Evolutionary conservation across 2,113 vertebrate species (phyloP), one percentile per base, ranked within the genome.

Genomic region (Limanda limanda): DNA sequence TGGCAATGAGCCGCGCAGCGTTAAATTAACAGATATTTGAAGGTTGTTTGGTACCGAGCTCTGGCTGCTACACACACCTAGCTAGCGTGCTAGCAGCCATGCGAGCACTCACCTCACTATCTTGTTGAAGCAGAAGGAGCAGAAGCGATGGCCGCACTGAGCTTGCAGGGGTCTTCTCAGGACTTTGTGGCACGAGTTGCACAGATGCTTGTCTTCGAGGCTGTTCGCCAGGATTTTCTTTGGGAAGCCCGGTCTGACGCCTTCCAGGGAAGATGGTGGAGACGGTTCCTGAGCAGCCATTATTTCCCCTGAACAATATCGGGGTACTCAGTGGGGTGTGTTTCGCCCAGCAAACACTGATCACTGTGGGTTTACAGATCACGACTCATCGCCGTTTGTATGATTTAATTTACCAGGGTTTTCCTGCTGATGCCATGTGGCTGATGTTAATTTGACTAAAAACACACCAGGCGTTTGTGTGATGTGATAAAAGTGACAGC

Each of bases 81-180:
- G 86, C 87, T 88, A 82, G 74, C 76, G 62, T 54, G 45, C 52
- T 61, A 75, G 57, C 81, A 68, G 51, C 83, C 57, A 40, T 72
- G 70, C 58, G 75, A 18, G 40, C 1, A 82, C 93, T 93, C 88
- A 99, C 98, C 98, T 97, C 84, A 99, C 96, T 10, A 96, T 95
- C 87, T 93, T 95, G 89, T 94, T 94, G 72, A 99, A 95, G 59
- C 98, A 99, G 78, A 91, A 96, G 2, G 94, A 97, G 68, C 98
- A 99, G 86, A 97, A 99, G 60, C 98, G 97, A 68, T 99, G 98
- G 12, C 98, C 98, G 0, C 98, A 99, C 84, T 98, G 97, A 0
- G 97, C 97, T 83, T 99, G 98, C 78, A 97, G 90, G 0, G 98
- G 98, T 78, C 97, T 93, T 54, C 97, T 92, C 63, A 99, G 65